These are phyloP conservation scores for Cromileptes altivelis DNA, from an alignment of 2,113 vertebrate species.

Conservation along the genomic window DNA sequence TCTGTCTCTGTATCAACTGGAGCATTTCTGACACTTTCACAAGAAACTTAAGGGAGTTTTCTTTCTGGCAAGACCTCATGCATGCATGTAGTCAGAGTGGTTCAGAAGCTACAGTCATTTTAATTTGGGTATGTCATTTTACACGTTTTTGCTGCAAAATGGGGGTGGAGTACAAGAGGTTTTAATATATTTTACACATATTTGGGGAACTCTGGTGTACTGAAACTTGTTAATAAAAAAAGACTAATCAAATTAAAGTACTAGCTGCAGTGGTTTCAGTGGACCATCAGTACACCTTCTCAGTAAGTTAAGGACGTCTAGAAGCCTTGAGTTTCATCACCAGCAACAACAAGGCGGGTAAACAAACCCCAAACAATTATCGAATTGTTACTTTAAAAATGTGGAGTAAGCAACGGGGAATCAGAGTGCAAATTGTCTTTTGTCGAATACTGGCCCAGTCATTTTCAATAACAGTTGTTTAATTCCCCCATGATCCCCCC, in stretches of 20 bases:
- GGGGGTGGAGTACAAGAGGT: too few species aligned
- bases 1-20: too few species aligned
- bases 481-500: conserved; percentile 39
- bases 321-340: conserved; percentile 7
- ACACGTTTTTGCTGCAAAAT: too few species aligned
- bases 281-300: not conserved
- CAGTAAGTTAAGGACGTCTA: not conserved
- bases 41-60: too few species aligned
- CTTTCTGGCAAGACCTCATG: too few species aligned
- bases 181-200: too few species aligned
- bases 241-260: not conserved
- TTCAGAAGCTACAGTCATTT: too few species aligned
- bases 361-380: conserved; percentile 61
- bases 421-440: conserved; percentile 43
- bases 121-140: too few species aligned
- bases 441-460: conserved; percentile 16
- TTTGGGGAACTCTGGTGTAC: not conserved
- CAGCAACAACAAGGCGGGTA: not conserved
- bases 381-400: conserved; percentile 16
- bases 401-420: conserved; percentile 23
- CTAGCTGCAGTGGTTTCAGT: not conserved
- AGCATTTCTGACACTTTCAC: too few species aligned
- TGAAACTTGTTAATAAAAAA: not conserved
- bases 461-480: conserved; percentile 43
- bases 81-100: too few species aligned